Evolutionary conservation across 1,140 invertebrate genomes (phyloP), one percentile per base, ranked within the genome.

Genomic region (Drosophila triauraria): DNA sequence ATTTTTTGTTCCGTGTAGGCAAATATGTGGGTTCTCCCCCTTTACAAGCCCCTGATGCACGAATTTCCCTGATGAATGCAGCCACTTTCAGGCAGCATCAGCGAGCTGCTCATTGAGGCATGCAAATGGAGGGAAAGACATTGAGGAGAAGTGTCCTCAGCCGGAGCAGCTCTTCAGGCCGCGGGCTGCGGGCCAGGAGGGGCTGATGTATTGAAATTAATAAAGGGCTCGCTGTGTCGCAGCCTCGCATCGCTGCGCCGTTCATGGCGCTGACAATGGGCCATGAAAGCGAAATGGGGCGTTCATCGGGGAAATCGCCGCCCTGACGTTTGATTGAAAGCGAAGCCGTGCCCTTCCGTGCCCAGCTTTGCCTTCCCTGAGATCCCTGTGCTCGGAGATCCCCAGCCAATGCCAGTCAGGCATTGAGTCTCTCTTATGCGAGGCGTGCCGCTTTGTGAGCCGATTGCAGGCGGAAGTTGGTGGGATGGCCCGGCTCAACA

Each of bases 171-270:
- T 30, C 67, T 71, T 32, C 8, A 9, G 30, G 30, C 30, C 30
- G 30, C 30, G 30, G 30, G 30, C 30, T 32, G 8, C 7, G 30
- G 32, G 32, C 8, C 10, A 35, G 32, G 46, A 35, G 40, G 64
- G 60, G 65, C 17, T 60, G 75, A 87, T 82, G 84, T 77, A 86
- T 80, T 77, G 84, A 86, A 88, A 86, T 86, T 86, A 86, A 82
- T 87, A 83, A 83, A 82, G 80, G 80, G 76, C 76, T 79, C 84
- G 51, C 67, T 38, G 40, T 53, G 70, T 64, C 75, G 40, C 32
- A 20, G 53, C 70, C 51, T 13, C 63, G 46, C 44, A 65, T 70
- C 27, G 64, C 50, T 40, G 61, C 15, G 12, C 61, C n/a, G 43
- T 50, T 42, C 61, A 69, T 27, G 63, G 65, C 83, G 71, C 50